Conservation (phyloP, 2,888 invertebrate genomes). For the Drosophila nigricruria region DNA sequence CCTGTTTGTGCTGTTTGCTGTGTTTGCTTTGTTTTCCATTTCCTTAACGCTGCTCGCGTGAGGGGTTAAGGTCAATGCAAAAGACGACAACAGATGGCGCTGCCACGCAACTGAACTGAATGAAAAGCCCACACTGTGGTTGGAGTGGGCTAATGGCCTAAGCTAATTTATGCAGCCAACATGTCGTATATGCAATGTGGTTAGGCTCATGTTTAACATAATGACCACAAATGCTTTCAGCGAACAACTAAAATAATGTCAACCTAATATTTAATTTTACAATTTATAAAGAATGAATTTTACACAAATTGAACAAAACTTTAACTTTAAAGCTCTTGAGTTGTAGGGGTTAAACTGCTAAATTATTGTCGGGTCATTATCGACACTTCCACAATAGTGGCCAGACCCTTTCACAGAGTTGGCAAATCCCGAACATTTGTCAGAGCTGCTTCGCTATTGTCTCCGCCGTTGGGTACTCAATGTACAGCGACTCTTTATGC, state of each 20-base stretch:
- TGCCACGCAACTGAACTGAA: constrained; percentile 13
- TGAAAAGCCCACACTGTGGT: constrained; percentile 40
- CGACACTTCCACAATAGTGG: constrained; percentile 14
- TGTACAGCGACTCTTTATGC: constrained; percentile 65
- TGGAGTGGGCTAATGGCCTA: constrained; percentile 67
- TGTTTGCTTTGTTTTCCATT: constrained; percentile 12
- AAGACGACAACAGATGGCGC: constrained; percentile 70
- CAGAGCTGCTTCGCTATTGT: constrained; percentile 23
- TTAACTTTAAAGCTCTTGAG: background rate
- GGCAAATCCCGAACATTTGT: constrained; percentile 49
- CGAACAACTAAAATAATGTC: constrained; percentile 20
- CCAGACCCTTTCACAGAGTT: constrained; percentile 21
- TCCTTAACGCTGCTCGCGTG: background rate
- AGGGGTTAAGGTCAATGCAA: constrained; percentile 72
- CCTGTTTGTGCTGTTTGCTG: constrained; percentile 8
- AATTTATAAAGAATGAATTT: background rate
- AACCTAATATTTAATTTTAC: background rate
- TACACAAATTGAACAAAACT: background rate
- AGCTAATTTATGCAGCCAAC: constrained; percentile 65
- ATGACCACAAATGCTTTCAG: constrained; percentile 21
- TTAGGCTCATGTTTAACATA: constrained; percentile 20
- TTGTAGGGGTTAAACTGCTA: background rate
- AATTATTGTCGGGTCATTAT: constrained; percentile 23
- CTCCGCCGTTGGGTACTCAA: constrained; percentile 18
- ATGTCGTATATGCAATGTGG: constrained; percentile 50